Evolutionary conservation across 2,797 vertebrate genomes (phyloP), one percentile per base, ranked within the genome.

Genomic region (Hemitrygon akajei): DNA sequence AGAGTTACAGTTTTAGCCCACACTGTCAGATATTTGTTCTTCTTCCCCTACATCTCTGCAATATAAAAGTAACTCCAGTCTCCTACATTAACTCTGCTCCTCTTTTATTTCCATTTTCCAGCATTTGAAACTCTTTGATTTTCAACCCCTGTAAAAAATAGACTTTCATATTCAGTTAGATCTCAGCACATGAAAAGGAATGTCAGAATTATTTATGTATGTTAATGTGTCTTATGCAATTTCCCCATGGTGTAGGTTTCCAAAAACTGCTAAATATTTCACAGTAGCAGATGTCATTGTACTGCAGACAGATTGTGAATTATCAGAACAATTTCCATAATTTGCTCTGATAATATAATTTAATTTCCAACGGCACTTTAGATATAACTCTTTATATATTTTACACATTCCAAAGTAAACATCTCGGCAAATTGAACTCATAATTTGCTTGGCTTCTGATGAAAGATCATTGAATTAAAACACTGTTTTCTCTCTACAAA

Each of bases 81-180:
- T 7, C 22, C 27, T 5, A 75, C 22, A 25, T 73, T 75, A 75
- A 22, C 6, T 73, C 71, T 75, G 7, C 7, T 75, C 22, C 18
- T 71, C 71, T 75, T 75, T 75, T 75, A 75, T 75, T 75, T 25
- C 71, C 25, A 25, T 22, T 75, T 75, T 27, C 69, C 4, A 27
- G 71, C 22, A 75, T 75, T 20, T 75, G 71, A 7, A 20, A 5
- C 22, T 5, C 71, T 75, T 75, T 75, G 71, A 75, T 75, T 75
- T 27, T 75, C 71, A 75, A 75, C 7, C 7, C 71, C 71, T 27
- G 71, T 25, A 75, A 75, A 81, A 34, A 22, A 91, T 66, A 69
- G 60, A 11, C n/a, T 91, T 91, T 89, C n/a, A 89, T 69, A 66
- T 89, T 89, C 86, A 89, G 20, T 66, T 37, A 89, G 60, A 60